Evolutionary conservation across 2,797 vertebrate species (phyloP).

Genomic region (Orestias chungarensis): DNA sequence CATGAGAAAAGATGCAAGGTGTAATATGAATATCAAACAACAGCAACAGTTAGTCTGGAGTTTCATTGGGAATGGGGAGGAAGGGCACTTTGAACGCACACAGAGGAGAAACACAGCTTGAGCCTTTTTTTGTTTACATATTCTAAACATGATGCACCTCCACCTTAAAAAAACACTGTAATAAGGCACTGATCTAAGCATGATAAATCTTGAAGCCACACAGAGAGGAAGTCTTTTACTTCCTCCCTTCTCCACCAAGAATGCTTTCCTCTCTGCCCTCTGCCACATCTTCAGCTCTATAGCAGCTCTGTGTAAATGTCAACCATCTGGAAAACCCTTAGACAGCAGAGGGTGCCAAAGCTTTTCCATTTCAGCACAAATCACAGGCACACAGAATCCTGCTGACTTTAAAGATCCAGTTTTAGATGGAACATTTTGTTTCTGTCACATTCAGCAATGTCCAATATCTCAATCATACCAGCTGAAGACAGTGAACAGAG

Average conservation of each 20-base stretch:
- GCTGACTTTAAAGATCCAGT: constrained; percentile 44
- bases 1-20: constrained; percentile 57
- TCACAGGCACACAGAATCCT: constrained; percentile 48
- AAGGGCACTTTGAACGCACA: constrained; percentile 19
- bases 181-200: constrained; percentile 18
- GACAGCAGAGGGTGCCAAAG: constrained; percentile 90
- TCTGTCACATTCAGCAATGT: constrained; percentile 43
- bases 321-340: constrained; percentile 70
- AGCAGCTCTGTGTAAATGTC: constrained; percentile 62
- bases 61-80: constrained; percentile 39
- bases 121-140: constrained; percentile 9
- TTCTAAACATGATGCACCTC: too few relatives aligned
- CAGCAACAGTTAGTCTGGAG: constrained; percentile 55
- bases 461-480: constrained; percentile 28
- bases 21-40: constrained; percentile 59
- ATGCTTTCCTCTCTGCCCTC: constrained; percentile 43
- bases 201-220: constrained; percentile 22
- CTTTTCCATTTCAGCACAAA: constrained; percentile 75
- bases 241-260: constrained; percentile 27
- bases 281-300: constrained; percentile 50
- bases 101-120: constrained; percentile 10
- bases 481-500: constrained; percentile 16
- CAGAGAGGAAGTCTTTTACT: constrained; percentile 28
- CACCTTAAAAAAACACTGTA: constrained; percentile 5
- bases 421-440: constrained; percentile 42